These are phyloP conservation scores for Acanthosepion lycidas DNA, from an alignment of 2,888 invertebrate genomes.

Conservation along the genomic window DNA sequence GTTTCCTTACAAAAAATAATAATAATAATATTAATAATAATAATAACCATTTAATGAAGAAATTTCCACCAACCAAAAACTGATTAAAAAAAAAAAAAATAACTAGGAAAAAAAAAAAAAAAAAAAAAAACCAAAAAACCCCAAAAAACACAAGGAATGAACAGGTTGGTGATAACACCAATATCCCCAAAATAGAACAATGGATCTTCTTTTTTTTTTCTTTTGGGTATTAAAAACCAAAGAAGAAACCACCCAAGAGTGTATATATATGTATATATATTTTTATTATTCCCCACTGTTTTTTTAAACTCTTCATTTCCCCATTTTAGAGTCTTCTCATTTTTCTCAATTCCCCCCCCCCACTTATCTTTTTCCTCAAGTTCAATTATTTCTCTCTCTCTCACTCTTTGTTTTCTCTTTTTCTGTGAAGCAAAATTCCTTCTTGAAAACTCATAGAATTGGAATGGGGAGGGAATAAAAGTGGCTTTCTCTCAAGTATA, in stretches of 20 bases:
- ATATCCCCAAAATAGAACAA: not conserved
- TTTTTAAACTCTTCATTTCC: not conserved
- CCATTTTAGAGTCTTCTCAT: not conserved
- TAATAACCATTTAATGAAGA: constrained; percentile 9
- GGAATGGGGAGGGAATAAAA: not conserved
- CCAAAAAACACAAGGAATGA: not conserved
- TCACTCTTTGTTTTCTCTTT: too few relatives aligned
- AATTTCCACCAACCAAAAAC: constrained; percentile 11
- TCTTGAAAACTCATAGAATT: not conserved
- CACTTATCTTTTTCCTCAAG: not conserved
- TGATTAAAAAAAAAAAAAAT: not conserved
- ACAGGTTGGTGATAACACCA: not conserved
- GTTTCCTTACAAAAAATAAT: not conserved
- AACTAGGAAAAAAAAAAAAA: not conserved
- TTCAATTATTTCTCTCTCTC: not conserved
- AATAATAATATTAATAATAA: not conserved
- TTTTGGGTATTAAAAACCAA: not conserved
- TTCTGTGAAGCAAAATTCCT: constrained; percentile 9
- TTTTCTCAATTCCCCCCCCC: not conserved
- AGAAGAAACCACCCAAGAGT: not conserved
- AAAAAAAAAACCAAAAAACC: not conserved
- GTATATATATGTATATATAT: too few relatives aligned
- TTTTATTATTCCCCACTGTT: not conserved
- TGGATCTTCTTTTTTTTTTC: not conserved
- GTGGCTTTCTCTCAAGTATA: constrained; percentile 13